Conservation (phyloP, 2,113 vertebrate species). For the Eulemur rufifrons region DNA sequence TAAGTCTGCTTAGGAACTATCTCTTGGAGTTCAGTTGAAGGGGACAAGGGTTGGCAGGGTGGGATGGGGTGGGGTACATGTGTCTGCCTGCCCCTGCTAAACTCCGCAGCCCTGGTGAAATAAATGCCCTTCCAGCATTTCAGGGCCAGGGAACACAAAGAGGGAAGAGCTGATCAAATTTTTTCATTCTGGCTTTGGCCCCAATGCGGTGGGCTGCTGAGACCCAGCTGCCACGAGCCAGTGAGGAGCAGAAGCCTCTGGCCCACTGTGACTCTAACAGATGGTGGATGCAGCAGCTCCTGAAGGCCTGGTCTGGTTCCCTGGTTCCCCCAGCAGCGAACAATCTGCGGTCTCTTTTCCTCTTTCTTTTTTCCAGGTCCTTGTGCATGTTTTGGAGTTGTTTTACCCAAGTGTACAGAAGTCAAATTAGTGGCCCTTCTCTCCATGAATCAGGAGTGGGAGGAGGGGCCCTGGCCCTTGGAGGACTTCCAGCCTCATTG, state of each 20-base stretch:
- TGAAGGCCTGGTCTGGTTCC: neutral
- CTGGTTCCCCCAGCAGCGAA: no score
- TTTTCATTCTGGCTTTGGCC: neutral
- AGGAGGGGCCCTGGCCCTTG: neutral
- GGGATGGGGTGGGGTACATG: neutral
- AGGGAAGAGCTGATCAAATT: no score
- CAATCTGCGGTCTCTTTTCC: neutral
- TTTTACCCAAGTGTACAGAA: neutral
- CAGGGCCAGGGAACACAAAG: no score
- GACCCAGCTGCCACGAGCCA: neutral
- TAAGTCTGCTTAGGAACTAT: neutral
- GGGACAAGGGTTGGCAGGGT: neutral
- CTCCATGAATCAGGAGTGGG: neutral
- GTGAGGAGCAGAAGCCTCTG: neutral
- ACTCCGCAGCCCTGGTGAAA: neutral
- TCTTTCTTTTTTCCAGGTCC: neutral
- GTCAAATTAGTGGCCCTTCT: neutral
- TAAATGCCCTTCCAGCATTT: neutral
- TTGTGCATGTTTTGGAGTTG: neutral
- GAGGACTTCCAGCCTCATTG: neutral
- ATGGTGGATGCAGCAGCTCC: neutral
- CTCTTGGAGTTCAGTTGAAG: neutral
- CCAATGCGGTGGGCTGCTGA: fast-evolving
- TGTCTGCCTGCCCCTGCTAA: no score
- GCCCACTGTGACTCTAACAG: neutral